phyloP scores from a whole-genome alignment of 1,140 invertebrate genomes.

The Anoplophora glabripennis region DNA sequence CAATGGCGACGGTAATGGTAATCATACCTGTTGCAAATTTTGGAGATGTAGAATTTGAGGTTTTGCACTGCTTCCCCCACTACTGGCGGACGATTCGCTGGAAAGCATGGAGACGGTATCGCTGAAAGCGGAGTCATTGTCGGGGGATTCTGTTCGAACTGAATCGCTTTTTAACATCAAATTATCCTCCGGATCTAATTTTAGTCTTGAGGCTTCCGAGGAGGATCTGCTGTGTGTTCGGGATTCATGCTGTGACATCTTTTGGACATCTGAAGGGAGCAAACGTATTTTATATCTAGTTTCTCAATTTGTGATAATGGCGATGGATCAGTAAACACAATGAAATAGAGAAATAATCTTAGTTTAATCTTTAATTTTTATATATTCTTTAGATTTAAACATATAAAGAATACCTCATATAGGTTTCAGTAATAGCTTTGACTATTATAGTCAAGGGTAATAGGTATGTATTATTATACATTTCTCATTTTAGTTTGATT shows the following conservation, averaged over 20 bases:
- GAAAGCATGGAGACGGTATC: constrained; percentile 91
- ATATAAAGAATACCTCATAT: no score
- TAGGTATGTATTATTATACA: no score
- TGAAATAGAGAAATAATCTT: no score
- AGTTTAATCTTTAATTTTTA: no score
- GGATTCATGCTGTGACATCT: constrained; percentile 38
- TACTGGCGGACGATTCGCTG: constrained; percentile 85
- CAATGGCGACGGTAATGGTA: background rate
- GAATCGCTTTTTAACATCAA: constrained; percentile 44
- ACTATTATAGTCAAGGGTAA: no score
- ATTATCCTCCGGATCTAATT: constrained; percentile 43
- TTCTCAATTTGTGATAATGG: no score
- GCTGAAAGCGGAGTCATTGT: constrained; percentile 96
- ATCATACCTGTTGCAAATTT: constrained; percentile 37
- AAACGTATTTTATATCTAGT: background rate
- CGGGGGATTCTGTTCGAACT: constrained; percentile 81
- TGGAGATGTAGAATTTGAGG: constrained; percentile 46
- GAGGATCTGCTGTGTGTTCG: constrained; percentile 55
- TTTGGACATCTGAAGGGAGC: constrained; percentile 40
- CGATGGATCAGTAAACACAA: no score
- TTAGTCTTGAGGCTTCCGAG: constrained; percentile 50
- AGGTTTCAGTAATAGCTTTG: no score
- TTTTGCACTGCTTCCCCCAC: constrained; percentile 67
- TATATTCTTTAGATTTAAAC: no score
- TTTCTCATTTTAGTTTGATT: no score